These are phyloP conservation scores for Epistrophella euchroma DNA, from an alignment of 2,888 invertebrate species.

Conservation along the genomic window DNA sequence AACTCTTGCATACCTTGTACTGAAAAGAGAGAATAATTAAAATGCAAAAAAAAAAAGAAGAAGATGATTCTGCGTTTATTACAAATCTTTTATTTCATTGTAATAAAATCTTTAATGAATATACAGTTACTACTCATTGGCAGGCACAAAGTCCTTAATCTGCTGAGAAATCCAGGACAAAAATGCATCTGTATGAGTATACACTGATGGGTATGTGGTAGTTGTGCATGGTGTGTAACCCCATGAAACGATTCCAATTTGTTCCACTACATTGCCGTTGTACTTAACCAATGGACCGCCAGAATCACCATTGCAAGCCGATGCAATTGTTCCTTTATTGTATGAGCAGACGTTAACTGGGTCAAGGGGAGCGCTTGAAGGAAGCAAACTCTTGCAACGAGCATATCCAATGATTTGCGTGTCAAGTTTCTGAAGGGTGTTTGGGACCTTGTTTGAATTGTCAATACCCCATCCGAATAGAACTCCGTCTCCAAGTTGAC, in stretches of 20 bases:
- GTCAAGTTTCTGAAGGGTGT: constrained; percentile 79
- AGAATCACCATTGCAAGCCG: constrained; percentile 84
- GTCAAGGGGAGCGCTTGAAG: constrained; percentile 74
- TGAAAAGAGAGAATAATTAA: constrained; percentile 21
- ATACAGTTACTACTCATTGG: constrained; percentile 21
- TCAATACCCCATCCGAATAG: constrained; percentile 80
- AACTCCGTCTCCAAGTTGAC: constrained; percentile 51
- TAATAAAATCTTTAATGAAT: constrained; percentile 5
- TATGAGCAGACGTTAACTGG: constrained; percentile 79
- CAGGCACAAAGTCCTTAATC: constrained; percentile 25
- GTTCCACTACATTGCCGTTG: constrained; percentile 55
- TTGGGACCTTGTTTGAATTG: constrained; percentile 77
- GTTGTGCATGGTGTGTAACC: constrained; percentile 83
- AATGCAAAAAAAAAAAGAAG: constrained; percentile 22
- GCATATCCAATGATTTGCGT: constrained; percentile 77
- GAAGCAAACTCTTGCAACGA: constrained; percentile 77
- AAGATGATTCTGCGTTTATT: constrained; percentile 7
- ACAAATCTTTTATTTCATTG: constrained; percentile 25
- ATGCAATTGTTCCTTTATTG: constrained; percentile 80
- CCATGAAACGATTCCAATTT: constrained; percentile 85
- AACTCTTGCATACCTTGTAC: not conserved
- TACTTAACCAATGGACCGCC: constrained; percentile 80
- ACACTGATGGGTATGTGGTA: constrained; percentile 83
- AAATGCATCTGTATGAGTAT: constrained; percentile 81
- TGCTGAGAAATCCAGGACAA: constrained; percentile 80